These are phyloP conservation scores for Pantherophis guttatus DNA, from an alignment of 2,113 vertebrate genomes.

Conservation along the genomic window DNA sequence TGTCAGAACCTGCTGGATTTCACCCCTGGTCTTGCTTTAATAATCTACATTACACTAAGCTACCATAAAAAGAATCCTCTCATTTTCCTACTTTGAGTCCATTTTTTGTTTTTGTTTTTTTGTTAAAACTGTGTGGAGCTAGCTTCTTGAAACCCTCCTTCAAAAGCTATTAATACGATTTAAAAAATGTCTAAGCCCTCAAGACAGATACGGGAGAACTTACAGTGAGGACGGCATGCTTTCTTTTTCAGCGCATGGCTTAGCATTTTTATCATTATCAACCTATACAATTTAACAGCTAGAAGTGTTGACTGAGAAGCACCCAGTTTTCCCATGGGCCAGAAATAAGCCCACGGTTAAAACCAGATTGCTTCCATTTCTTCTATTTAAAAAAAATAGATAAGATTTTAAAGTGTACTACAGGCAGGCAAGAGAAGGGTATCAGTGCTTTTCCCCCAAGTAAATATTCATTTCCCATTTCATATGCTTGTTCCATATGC, in stretches of 20 bases:
- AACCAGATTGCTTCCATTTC: neutral
- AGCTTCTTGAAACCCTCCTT: neutral
- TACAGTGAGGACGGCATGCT: neutral
- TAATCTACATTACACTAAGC: neutral
- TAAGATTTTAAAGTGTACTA: neutral
- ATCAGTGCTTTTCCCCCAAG: neutral
- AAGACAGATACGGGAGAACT: neutral
- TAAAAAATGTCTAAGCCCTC: neutral
- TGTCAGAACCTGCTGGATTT: too few species aligned
- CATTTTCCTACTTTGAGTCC: neutral
- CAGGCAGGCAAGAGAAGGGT: neutral
- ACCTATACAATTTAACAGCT: neutral
- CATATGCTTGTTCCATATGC: neutral
- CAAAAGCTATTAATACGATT: neutral
- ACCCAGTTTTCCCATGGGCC: neutral
- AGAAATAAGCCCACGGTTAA: neutral
- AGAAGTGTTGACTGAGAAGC: neutral
- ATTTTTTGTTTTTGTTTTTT: neutral
- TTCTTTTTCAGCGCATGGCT: neutral
- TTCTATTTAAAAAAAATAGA: neutral
- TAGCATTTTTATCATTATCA: neutral
- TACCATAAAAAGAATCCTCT: neutral
- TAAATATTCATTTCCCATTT: neutral
- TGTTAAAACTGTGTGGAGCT: neutral
- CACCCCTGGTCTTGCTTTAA: neutral